Evolutionary conservation across 2,797 vertebrate genomes (phyloP), one percentile per base, ranked within the genome.

Genomic region (Syndactyla subalaris): DNA sequence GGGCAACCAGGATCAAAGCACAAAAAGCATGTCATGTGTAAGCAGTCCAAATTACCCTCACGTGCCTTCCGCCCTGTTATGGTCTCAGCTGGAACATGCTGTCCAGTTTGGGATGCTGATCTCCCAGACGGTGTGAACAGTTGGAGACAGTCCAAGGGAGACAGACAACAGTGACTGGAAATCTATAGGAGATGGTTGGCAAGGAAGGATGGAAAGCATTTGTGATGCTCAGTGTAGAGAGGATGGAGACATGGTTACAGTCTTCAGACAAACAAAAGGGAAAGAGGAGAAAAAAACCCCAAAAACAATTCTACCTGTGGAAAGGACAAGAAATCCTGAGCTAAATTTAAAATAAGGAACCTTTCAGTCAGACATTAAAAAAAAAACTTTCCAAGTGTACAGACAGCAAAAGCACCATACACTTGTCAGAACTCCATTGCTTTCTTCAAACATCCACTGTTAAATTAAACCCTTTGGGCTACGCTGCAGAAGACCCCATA

Each of bases 401-500:
- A 0, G 7, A 76, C 18, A 58, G 83, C 59, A 90, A 58, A 94
- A 90, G 62, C 63, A 52, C 29, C 13, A 75, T 63, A 61, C 36
- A 62, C 88, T 57, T 88, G 79, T 66, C 80, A 78, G 62, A 81
- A 68, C 45, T 92, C 76, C 83, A 74, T 32, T 91, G 77, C 73
- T 88, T 94, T 81, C 90, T 77, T 81, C 73, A 79, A 94, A 70
- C 46, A 81, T 51, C 43, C 83, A 43, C 58, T 67, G 74, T 89
- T 93, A 94, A 95, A 97, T 95, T 95, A 94, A 96, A 92, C 79
- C 59, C 78, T 95, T 88, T 88, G 92, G 65, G n/a, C 59, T 89
- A 66, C 0, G 18, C 90, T 81, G 65, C 77, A 87, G 85, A 89
- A 54, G 86, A 71, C 88, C 94, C 80, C 63, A 85, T 95, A 96